Base-by-base conservation (phyloP, 2,888 invertebrate genomes). In the Nemotelus pantherinus region DNA sequence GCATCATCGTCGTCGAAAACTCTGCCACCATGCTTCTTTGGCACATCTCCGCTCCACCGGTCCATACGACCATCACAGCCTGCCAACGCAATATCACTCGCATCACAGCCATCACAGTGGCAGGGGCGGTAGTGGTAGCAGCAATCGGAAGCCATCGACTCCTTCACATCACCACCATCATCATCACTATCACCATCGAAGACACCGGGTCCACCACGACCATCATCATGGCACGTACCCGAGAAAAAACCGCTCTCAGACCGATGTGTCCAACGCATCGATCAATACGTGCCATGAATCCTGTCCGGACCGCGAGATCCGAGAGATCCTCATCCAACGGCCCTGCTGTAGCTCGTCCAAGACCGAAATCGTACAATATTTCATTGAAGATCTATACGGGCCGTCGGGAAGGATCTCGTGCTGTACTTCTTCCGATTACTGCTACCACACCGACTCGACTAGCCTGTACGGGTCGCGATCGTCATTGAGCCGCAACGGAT, bases 371-470 rank as follows among this genome's bases (percentile, higher is more conserved):
- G 86, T 87, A 2, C 87, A 87, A 77, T 87, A 86, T 76, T 87
- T 87, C 77, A 86, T 86, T 55, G 86, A 87, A 79, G 86, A 87
- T 78, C 81, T 87, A 0, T 87, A 87, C 48, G 87, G 86, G 39
- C 83, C 85, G 4, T 75, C 74, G 47, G 81, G 86, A 1, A 81
- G 87, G 0, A 86, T 85, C 6, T 86, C 86, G n/a, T 87, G 87
- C 70, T 87, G 87, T 81, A 87, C 87, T 58, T 86, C 87, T n/a
- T 87, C 86, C 2, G 87, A 87, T 68, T 87, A 87, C 77, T 87
- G 87, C 81, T 87, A 87, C 71, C 87, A 87, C 80, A 87, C 87
- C 1, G 87, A 87, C 79, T 87, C 87, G 1, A 87, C 87, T n/a
- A 87, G 87, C 67, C 80, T 87, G 2, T 87, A 87, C 53, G 87